Evolutionary conservation across 2,113 vertebrate genomes (phyloP).

Genomic region (Lamprotornis superbus): DNA sequence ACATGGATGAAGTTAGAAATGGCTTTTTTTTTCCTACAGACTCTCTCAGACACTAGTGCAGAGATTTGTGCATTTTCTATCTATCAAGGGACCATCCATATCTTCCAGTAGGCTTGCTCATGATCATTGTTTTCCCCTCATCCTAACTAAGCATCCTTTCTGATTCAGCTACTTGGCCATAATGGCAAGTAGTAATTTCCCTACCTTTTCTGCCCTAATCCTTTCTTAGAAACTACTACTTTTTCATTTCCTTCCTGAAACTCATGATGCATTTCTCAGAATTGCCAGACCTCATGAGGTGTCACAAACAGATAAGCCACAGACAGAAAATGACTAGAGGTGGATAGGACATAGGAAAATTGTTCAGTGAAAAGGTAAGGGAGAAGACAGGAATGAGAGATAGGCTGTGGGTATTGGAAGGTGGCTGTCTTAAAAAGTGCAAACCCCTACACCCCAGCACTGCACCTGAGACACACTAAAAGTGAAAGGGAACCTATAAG

Average conservation of each 20-base stretch:
- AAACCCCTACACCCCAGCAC: accelerated
- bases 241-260: not conserved
- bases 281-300: not conserved
- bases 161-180: not conserved
- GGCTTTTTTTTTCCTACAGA: not conserved
- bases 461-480: not conserved
- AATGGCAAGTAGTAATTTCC: not conserved
- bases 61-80: not conserved
- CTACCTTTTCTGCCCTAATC: not conserved
- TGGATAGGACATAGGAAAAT: not conserved
- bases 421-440: not conserved
- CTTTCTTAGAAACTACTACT: not conserved
- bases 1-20: not conserved
- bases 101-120: not conserved
- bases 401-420: not conserved
- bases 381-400: not conserved
- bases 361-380: not conserved
- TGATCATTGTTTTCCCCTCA: not conserved
- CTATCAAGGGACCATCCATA: not conserved
- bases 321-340: not conserved
- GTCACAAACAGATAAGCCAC: not conserved
- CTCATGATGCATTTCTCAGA: not conserved
- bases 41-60: accelerated
- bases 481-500: not conserved
- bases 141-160: not conserved